A percentile compares a stretch with the other conserved stretches of the same genome.
Evolutionary conservation across 2,797 vertebrate species (phyloP).

Genomic region (Pipistrellus pygmaeus): DNA sequence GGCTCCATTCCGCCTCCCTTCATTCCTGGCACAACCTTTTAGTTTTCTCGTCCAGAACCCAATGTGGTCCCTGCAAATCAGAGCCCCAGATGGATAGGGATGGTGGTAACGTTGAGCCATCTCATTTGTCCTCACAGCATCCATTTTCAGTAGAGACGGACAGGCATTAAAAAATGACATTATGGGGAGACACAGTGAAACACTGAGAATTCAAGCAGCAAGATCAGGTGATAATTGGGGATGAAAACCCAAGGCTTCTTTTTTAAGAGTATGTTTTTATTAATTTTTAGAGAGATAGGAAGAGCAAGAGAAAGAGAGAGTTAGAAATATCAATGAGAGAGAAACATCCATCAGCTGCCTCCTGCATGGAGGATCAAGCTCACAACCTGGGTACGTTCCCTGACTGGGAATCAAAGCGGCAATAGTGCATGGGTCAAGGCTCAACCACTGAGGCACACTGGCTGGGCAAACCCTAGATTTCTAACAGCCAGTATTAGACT

Average conservation of each 20-base stretch:
- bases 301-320: no score
- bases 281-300: no score
- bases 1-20: conserved; percentile 36
- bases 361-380: no score
- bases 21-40: conserved; percentile 40
- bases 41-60: conserved; percentile 51
- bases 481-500: not conserved
- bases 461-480: not conserved
- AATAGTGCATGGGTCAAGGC: no score
- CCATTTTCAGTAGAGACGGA: not conserved
- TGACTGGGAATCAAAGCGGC: no score
- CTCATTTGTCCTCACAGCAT: conserved; percentile 68
- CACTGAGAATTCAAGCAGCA: not conserved
- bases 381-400: no score
- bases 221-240: not conserved
- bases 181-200: not conserved
- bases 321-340: no score
- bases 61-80: conserved; percentile 43
- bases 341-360: no score
- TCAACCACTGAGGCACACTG: no score
- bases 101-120: conserved; percentile 21
- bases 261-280: no score
- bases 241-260: not conserved
- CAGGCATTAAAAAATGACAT: conserved; percentile 58
- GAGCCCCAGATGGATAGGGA: conserved; percentile 64